A percentile compares a stretch with the other conserved stretches of the same genome.
Evolutionary conservation across 2,797 vertebrate genomes (phyloP).

Genomic region (Nothura maculosa): DNA sequence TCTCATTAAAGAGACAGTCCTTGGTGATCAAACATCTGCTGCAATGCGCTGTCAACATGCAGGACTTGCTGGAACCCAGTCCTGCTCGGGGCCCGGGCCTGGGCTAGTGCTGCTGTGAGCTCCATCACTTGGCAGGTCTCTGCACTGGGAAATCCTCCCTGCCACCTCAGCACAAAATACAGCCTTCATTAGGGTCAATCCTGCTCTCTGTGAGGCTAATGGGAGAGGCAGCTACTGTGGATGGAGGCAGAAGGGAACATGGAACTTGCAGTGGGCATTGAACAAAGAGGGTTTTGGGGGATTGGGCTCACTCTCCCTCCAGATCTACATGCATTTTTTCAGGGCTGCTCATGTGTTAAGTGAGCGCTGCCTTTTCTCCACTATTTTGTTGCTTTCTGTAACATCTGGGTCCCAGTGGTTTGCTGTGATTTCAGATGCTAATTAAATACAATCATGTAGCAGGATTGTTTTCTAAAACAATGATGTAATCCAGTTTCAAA

Average conservation of each 20-base stretch:
- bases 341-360: background rate
- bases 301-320: background rate
- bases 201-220: background rate
- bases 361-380: background rate
- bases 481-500: constrained; percentile 7
- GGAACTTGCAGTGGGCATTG: too few species aligned
- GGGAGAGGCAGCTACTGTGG: background rate
- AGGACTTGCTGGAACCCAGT: background rate
- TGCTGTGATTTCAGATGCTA: constrained; percentile 17
- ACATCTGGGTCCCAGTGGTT: constrained; percentile 43
- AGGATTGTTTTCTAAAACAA: background rate
- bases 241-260: background rate
- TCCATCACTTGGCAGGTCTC: background rate
- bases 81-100: background rate
- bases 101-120: rapidly evolving
- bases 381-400: background rate
- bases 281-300: background rate
- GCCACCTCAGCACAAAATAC: rapidly evolving
- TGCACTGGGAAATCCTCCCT: background rate
- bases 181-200: background rate
- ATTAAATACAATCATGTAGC: background rate
- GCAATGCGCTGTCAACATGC: background rate
- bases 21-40: background rate
- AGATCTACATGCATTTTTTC: background rate
- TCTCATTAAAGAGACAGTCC: background rate